A percentile compares a stretch with the other conserved stretches of the same genome.
Conservation (phyloP, 2,113 vertebrate genomes). For the Apteryx mantelli region DNA sequence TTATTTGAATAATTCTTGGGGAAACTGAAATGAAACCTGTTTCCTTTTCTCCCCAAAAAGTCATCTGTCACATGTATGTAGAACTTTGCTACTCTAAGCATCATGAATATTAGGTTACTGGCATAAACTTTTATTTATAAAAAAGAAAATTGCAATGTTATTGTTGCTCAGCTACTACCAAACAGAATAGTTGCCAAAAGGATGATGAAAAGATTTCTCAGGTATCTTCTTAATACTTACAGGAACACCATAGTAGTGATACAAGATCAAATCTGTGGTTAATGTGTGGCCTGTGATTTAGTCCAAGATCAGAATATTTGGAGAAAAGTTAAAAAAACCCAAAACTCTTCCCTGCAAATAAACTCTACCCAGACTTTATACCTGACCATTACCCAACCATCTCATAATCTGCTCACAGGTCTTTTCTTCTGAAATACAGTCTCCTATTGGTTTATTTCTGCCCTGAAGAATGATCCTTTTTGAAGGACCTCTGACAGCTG, state of each 20-base stretch:
- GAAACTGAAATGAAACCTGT: background rate
- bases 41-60: background rate
- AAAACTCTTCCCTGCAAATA: background rate
- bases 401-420: background rate
- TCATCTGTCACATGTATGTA: background rate
- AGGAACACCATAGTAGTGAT: background rate
- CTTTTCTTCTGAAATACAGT: background rate
- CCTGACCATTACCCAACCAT: fast-evolving
- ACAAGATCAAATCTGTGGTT: background rate
- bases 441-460: background rate
- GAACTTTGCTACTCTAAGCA: background rate
- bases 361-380: background rate
- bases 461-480: background rate
- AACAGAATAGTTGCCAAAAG: background rate
- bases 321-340: background rate
- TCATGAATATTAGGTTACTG: background rate
- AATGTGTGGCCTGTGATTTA: background rate
- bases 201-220: background rate
- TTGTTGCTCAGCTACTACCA: background rate
- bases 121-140: background rate
- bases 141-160: background rate
- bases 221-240: background rate
- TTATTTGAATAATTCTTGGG: background rate
- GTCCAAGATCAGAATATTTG: background rate
- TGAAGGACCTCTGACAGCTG: background rate